These are phyloP conservation scores for Colaptes auratus DNA, from an alignment of 2,113 vertebrate species.

Conservation along the genomic window DNA sequence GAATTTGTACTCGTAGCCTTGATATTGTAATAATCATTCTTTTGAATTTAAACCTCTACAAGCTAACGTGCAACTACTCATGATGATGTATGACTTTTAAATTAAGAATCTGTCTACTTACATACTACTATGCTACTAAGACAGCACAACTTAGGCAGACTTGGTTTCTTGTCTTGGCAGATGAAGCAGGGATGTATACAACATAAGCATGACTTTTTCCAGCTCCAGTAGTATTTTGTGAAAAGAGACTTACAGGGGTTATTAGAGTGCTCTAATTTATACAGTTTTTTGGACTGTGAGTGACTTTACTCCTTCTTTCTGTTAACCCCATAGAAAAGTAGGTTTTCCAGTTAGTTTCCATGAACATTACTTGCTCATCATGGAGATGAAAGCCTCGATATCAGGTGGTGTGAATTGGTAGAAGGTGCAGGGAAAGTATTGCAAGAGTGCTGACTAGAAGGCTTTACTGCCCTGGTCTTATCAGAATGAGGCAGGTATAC, in stretches of 20 bases:
- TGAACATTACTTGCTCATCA: background rate
- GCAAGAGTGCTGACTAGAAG: background rate
- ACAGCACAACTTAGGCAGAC: background rate
- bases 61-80: background rate
- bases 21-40: background rate
- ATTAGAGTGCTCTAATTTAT: background rate
- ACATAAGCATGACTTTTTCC: background rate
- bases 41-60: background rate
- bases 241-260: background rate
- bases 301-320: background rate
- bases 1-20: background rate
- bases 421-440: background rate
- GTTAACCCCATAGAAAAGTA: background rate
- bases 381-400: background rate
- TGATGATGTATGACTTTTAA: constrained; percentile 15
- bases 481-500: background rate
- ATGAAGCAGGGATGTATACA: background rate
- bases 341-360: background rate
- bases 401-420: background rate
- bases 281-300: background rate
- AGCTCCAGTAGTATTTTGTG: background rate
- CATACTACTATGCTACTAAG: background rate
- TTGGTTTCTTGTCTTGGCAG: background rate
- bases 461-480: background rate
- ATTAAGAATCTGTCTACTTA: background rate